Evolutionary conservation across 2,113 vertebrate genomes (phyloP), one percentile per base, ranked within the genome.

Genomic region (Xyliphius kryptos): DNA sequence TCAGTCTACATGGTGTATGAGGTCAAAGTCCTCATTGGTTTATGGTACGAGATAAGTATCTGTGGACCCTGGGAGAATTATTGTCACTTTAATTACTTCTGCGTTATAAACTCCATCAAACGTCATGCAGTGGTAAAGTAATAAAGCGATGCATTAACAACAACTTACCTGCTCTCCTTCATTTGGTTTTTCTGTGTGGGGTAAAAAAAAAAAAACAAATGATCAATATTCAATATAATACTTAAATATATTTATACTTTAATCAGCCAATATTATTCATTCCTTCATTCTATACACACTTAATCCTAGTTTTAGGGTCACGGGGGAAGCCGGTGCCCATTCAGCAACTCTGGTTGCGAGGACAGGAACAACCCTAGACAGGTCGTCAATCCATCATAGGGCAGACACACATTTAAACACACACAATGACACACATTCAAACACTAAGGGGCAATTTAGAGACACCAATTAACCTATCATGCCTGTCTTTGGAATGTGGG

Each of bases 81-180:
- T n/a, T 26, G 13, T 22, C 40, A 22, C 2, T 21, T 57, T n/a
- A 41, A 43, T 44, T 43, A 46, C 13, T 32, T 32, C 50, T 54
- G 20, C 46, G 51, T 50, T 22, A 22, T 44, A 22, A 57, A 57
- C 19, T 22, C 16, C 38, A 50, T 50, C 11, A 37, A 50, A 21
- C 6, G 3, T 20, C 6, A 51, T 51, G 37, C 8, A 17, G 38
- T 15, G 14, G 13, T 21, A 20, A 38, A 21, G 19, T 21, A 51
- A 49, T 51, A 20, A 50, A 61, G 9, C n/a, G n/a, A n/a, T n/a
- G n/a, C n/a, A n/a, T n/a, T n/a, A n/a, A n/a, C 15, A 16, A 17
- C 44, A 14, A 69, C 67, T 69, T 3, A 69, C 67, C 12, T 21
- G 21, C 3, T 63, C 22, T 14, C 32, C n/a, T 56, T 6, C 37